Evolutionary conservation across 2,113 vertebrate genomes (phyloP), one percentile per base, ranked within the genome.

Genomic region (Porphyrio hochstetteri): DNA sequence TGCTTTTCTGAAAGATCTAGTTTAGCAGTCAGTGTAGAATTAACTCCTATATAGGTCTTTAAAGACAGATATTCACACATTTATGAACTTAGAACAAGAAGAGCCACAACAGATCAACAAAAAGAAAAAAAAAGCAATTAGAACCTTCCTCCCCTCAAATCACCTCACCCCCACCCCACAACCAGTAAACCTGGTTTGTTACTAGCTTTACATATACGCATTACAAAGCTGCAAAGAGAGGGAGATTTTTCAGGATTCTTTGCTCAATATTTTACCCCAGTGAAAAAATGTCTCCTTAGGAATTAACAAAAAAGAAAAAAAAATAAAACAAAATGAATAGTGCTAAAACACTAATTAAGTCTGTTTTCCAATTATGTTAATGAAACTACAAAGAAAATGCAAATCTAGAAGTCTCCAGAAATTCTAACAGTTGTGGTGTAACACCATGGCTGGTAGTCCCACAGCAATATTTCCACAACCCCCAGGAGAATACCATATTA

Each of bases 351-450:
- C 86, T 97, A 97, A 97, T 97, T 96, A 97, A 88, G 83, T 82
- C 95, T 97, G 92, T 89, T 97, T 96, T 96, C 40, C 78, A 96
- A 96, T 97, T 96, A 97, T 96, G 94, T 78, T 97, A 97, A 97
- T 95, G 80, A 93, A 97, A 96, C 91, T 97, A 97, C 97, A 97
- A 97, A 97, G 97, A 92, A 96, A 96, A 97, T 97, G 96, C 94
- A 97, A 97, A 97, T 97, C 67, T 82, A 90, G 91, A 97, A 87
- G 67, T 92, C 97, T 97, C 92, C 82, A 96, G 96, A 97, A 97
- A 96, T 95, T 86, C 93, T 92, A 93, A 78, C 56, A 33, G 42
- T 95, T 94, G 91, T 96, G 90, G 92, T 88, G 24, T 46, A 94
- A 55, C 86, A 95, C 95, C 94, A 96, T 88, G 78, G 16, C 70